phyloP scores from a whole-genome alignment of 2,797 vertebrate species.

The Pipistrellus kuhlii region DNA sequence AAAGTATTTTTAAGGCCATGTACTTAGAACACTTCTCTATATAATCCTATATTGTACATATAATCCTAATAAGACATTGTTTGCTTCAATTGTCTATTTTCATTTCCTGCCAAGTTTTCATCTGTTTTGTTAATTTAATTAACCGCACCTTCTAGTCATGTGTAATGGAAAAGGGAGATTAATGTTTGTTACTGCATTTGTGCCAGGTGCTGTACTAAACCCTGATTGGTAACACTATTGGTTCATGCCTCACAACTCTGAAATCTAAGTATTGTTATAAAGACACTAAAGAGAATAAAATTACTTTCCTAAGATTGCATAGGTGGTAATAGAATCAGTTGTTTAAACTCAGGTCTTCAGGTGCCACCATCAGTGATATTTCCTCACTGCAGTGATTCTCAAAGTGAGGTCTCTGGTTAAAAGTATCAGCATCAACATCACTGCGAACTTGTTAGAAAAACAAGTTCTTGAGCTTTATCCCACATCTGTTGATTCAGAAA shows the following conservation, averaged over 20 bases:
- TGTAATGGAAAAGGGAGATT: conserved; percentile 34
- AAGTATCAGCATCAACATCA: conserved; percentile 30
- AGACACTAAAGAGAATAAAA: conserved; percentile 52
- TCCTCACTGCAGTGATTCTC: neutral
- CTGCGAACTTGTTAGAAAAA: conserved; percentile 31
- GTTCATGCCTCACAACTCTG: conserved; percentile 41
- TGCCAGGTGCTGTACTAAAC: conserved; percentile 3
- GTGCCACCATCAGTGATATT: neutral
- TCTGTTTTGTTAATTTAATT: conserved; percentile 14
- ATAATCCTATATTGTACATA: conserved; percentile 34
- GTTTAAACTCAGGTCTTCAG: conserved; percentile 14
- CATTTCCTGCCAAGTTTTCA: conserved; percentile 46
- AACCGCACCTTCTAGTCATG: neutral
- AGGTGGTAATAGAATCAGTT: conserved; percentile 7
- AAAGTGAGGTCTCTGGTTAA: conserved; percentile 40
- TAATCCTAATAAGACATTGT: conserved; percentile 49
- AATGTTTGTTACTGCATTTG: conserved; percentile 37
- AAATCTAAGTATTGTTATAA: conserved; percentile 52
- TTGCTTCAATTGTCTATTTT: conserved; percentile 19
- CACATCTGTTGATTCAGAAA: neutral
- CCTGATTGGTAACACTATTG: neutral
- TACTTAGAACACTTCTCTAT: conserved; percentile 59
- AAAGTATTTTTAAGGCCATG: conserved; percentile 63
- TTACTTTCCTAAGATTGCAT: neutral
- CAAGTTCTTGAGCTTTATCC: neutral